Evolutionary conservation across 2,113 vertebrate species (phyloP).

Genomic region (Chloroceryle aenea): DNA sequence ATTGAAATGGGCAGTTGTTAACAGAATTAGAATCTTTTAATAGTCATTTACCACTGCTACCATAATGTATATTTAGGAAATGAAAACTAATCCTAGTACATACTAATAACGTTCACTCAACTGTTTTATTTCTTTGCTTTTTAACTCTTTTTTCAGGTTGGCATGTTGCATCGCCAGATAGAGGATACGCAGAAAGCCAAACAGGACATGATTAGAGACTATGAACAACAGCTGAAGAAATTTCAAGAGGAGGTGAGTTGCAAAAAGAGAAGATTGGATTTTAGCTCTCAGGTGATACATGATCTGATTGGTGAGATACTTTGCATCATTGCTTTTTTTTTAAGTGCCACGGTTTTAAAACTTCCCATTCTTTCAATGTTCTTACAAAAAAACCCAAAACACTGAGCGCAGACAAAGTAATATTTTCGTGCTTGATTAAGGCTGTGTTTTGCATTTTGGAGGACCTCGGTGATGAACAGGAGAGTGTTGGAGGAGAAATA

Average conservation of each 20-base stretch:
- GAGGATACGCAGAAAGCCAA: slow-evolving; percentile 79
- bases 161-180: slow-evolving; percentile 78
- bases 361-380: not conserved
- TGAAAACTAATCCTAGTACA: not conserved
- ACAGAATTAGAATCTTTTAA: not conserved
- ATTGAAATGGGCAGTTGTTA: not conserved
- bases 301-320: not conserved
- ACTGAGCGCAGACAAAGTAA: not conserved
- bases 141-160: slow-evolving; percentile 74
- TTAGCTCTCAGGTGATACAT: not conserved
- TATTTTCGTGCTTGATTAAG: not conserved
- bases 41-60: not conserved
- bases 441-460: not conserved
- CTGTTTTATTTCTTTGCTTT: not conserved
- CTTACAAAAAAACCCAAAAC: not conserved
- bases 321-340: not conserved
- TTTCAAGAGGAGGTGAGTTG: slow-evolving; percentile 86
- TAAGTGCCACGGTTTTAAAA: not conserved
- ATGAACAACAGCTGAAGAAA: slow-evolving; percentile 87
- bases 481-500: not conserved
- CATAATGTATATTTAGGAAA: not conserved
- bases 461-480: not conserved
- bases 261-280: not conserved
- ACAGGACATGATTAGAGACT: slow-evolving; percentile 81
- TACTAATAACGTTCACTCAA: not conserved